Conservation (phyloP, 2,113 vertebrate species). For the Silurus meridionalis region DNA sequence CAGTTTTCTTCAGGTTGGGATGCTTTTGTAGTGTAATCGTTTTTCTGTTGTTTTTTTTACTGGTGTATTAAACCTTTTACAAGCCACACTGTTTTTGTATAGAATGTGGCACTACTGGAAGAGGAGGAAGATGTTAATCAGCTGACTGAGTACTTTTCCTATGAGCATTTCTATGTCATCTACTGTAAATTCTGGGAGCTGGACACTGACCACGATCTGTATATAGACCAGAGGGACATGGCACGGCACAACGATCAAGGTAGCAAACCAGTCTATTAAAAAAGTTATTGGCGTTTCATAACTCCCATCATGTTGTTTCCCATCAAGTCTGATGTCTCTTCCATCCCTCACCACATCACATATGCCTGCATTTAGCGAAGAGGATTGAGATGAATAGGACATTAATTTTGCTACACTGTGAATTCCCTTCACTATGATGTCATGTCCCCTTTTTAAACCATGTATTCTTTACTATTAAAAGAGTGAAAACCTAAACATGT, state of each 20-base stretch:
- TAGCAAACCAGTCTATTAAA: constrained; percentile 53
- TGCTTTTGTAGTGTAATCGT: background rate
- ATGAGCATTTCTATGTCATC: constrained; percentile 97
- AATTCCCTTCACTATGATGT: constrained; percentile 61
- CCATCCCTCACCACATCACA: constrained; percentile 34
- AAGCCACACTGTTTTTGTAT: background rate
- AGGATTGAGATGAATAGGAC: constrained; percentile 65
- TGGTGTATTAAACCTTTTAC: background rate
- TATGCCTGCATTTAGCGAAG: constrained; percentile 58
- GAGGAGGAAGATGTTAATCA: constrained; percentile 93
- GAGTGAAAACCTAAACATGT: constrained; percentile 11
- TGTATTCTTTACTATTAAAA: constrained; percentile 58
- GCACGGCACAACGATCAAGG: constrained; percentile 89
- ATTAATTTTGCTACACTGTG: constrained; percentile 40
- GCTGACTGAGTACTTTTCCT: constrained; percentile 93
- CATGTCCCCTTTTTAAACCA: constrained; percentile 60
- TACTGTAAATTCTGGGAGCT: constrained; percentile 99
- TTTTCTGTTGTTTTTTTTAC: too few species aligned
- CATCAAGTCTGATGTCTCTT: constrained; percentile 27
- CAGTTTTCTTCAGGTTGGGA: constrained; percentile 86
- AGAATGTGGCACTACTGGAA: constrained; percentile 89
- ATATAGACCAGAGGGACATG: constrained; percentile 87
- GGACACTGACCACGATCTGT: constrained; percentile 93
- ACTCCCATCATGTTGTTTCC: background rate
- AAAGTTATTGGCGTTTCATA: background rate